Percentiles rank a stretch among this genome's conserved stretches.
These are phyloP conservation scores for Luperina nickerlii DNA, from an alignment of 2,888 invertebrate species.

Conservation along the genomic window DNA sequence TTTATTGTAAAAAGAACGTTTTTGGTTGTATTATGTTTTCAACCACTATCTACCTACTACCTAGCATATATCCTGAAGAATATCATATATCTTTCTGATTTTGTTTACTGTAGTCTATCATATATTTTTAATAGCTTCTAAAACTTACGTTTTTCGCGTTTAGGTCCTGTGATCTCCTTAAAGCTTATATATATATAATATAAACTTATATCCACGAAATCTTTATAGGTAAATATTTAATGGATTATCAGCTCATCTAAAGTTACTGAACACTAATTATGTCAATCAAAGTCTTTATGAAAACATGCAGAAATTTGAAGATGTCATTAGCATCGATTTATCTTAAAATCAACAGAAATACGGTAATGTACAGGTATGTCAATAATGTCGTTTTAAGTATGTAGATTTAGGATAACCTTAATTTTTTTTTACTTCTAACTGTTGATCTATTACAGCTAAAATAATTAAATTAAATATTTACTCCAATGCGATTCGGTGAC, in stretches of 20 bases:
- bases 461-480: slow-evolving; percentile 31
- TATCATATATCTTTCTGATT: too few species aligned
- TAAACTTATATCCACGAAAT: background rate
- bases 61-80: too few species aligned
- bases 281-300: background rate
- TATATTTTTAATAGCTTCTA: too few species aligned
- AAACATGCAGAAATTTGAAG: background rate
- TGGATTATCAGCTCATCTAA: background rate
- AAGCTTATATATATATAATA: too few species aligned
- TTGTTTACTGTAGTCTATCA: too few species aligned
- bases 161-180: too few species aligned
- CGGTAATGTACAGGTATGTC: slow-evolving; percentile 10
- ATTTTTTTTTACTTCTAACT: slow-evolving; percentile 7
- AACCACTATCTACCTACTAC: too few species aligned
- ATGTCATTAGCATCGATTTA: slow-evolving; percentile 8
- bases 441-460: slow-evolving; percentile 4
- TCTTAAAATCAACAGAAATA: slow-evolving; percentile 15
- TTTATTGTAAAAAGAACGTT: too few species aligned
- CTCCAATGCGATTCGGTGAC: slow-evolving; percentile 15
- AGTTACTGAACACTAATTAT: slow-evolving; percentile 11
- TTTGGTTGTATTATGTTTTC: too few species aligned
- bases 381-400: background rate
- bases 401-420: slow-evolving; percentile 39
- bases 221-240: background rate
- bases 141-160: too few species aligned